A percentile compares a stretch with the other conserved stretches of the same genome.
phyloP scores from a whole-genome alignment of 2,113 vertebrate genomes.

The Burhinus bistriatus region DNA sequence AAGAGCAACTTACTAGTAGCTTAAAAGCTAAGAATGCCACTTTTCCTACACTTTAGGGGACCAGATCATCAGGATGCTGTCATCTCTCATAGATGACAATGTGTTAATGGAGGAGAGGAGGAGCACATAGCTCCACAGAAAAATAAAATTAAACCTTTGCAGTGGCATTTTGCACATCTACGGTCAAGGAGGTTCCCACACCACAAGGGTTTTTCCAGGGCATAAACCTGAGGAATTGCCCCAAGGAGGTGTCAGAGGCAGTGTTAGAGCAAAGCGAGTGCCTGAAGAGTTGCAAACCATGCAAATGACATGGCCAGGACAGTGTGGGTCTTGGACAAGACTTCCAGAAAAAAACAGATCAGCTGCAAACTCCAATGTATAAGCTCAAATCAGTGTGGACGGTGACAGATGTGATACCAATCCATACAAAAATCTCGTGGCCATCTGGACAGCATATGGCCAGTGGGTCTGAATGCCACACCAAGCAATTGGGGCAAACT shows the following conservation, averaged over 20 bases:
- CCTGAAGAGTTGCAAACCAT: not conserved
- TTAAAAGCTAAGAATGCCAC: not conserved
- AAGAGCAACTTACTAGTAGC: not conserved
- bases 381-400: not conserved
- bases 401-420: not conserved
- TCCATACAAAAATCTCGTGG: not conserved
- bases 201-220: not conserved
- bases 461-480: not conserved
- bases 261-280: not conserved
- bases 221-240: not conserved
- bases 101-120: not conserved
- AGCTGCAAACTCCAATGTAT: not conserved
- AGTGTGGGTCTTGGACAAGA: not conserved
- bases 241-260: not conserved
- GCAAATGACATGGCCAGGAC: not conserved
- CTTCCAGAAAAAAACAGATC: not conserved
- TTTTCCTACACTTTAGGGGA: not conserved
- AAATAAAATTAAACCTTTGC: not conserved
- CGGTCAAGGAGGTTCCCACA: not conserved
- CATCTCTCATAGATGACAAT: not conserved
- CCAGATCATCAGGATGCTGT: not conserved
- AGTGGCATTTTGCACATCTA: rapidly evolving
- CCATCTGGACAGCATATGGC: not conserved
- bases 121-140: not conserved
- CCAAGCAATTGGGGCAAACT: not conserved